Conservation (phyloP, 2,888 invertebrate species). For the Dryobota labecula region DNA sequence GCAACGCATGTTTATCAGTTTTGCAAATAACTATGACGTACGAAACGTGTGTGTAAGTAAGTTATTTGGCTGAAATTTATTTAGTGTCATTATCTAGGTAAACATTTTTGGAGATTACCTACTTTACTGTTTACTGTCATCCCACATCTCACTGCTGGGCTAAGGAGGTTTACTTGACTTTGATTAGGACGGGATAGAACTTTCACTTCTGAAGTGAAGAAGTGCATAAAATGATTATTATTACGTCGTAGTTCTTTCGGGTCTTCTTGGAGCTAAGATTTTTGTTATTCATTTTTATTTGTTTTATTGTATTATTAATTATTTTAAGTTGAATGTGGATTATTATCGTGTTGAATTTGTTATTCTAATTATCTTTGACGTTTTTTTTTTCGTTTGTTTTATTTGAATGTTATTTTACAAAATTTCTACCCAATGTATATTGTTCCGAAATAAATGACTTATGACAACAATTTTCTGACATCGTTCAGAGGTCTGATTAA, state of each 20-base stretch:
- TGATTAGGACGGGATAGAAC: neutral
- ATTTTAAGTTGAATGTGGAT: no score
- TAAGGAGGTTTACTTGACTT: neutral
- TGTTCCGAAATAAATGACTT: no score
- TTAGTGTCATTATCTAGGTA: neutral
- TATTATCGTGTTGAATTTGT: no score
- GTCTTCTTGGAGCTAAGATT: neutral
- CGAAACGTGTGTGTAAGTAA: conserved; percentile 11
- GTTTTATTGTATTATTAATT: no score
- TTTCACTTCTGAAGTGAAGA: neutral
- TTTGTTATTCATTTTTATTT: no score
- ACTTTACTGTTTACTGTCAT: neutral
- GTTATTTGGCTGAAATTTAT: conserved; percentile 9
- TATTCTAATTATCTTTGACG: no score
- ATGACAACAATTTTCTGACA: no score
- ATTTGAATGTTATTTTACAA: no score
- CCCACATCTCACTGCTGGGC: neutral
- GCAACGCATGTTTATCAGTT: conserved; percentile 44
- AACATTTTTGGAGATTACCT: neutral
- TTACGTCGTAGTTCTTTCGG: neutral
- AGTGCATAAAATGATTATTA: neutral
- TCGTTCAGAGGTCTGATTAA: no score
- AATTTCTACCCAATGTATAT: no score
- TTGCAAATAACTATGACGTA: conserved; percentile 65
- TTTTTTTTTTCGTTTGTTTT: no score